Evolutionary conservation across 2,797 vertebrate species (phyloP).

Genomic region (Pseudomugil tenellus): DNA sequence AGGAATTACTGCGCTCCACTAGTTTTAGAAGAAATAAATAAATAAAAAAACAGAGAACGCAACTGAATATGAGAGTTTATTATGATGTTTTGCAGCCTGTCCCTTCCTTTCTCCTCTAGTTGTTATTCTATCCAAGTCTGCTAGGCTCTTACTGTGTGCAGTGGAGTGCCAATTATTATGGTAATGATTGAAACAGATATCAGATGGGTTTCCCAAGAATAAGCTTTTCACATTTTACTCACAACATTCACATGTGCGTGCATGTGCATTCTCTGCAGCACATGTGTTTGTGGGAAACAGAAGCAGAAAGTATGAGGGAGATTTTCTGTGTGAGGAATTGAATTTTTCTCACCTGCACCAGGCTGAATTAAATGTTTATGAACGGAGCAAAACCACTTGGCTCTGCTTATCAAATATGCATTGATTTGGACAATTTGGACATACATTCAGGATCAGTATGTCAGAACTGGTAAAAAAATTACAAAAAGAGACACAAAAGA

Average conservation of each 20-base stretch:
- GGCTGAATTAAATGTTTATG: constrained; percentile 42
- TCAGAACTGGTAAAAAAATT: constrained; percentile 22
- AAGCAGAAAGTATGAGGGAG: constrained; percentile 11
- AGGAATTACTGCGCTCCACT: constrained; percentile 8
- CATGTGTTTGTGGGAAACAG: constrained; percentile 13
- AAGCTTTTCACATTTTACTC: constrained; percentile 69
- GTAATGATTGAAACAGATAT: constrained; percentile 81
- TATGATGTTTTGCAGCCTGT: constrained; percentile 50
- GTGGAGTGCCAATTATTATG: constrained; percentile 79
- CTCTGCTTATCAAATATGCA: constrained; percentile 36
- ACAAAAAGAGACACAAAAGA: constrained; percentile 40
- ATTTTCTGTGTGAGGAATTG: constrained; percentile 33
- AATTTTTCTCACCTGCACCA: constrained; percentile 47
- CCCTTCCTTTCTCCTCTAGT: constrained; percentile 50
- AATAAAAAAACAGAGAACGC: not conserved
- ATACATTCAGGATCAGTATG: constrained; percentile 35
- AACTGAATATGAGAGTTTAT: constrained; percentile 17
- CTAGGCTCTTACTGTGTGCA: constrained; percentile 63
- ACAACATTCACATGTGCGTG: constrained; percentile 28
- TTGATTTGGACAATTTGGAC: constrained; percentile 36
- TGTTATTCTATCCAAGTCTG: constrained; percentile 68
- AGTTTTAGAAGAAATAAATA: too few relatives aligned
- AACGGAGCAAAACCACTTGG: not conserved
- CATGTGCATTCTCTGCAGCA: constrained; percentile 19
- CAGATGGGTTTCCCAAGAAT: constrained; percentile 76